Evolutionary conservation across 2,888 invertebrate genomes (phyloP).

Genomic region (Drosophila diplacantha): DNA sequence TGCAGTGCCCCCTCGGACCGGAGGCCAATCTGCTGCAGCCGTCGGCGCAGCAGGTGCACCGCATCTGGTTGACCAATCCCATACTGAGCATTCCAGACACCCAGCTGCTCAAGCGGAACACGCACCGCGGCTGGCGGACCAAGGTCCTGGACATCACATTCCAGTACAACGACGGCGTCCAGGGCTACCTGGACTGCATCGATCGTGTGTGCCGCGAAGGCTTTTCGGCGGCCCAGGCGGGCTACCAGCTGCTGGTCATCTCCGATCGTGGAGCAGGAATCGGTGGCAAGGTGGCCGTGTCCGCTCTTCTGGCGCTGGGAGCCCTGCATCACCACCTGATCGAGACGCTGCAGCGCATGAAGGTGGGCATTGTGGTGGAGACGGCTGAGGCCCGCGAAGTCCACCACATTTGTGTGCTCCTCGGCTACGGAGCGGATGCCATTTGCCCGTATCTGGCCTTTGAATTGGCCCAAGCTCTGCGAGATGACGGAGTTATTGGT

Average conservation of each 20-base stretch:
- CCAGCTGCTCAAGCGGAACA: constrained; percentile 89
- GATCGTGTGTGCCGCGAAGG: constrained; percentile 89
- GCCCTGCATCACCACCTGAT: constrained; percentile 97
- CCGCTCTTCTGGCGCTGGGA: constrained; percentile 91
- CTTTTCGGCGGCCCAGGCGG: constrained; percentile 85
- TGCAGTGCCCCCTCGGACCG: constrained; percentile 98
- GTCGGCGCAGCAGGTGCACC: constrained; percentile 89
- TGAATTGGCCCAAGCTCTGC: constrained; percentile 91
- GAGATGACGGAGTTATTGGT: constrained; percentile 91
- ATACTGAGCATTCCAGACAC: constrained; percentile 94
- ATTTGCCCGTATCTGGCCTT: constrained; percentile 98
- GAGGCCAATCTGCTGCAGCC: constrained; percentile 96
- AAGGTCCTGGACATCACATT: constrained; percentile 94
- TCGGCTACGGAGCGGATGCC: constrained; percentile 98
- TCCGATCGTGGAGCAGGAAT: constrained; percentile 86
- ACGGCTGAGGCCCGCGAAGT: constrained; percentile 97
- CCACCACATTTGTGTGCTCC: constrained; percentile 95
- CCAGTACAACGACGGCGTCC: constrained; percentile 84
- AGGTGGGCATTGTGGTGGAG: constrained; percentile 95
- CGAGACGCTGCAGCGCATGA: constrained; percentile 96
- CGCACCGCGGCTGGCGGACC: constrained; percentile 91
- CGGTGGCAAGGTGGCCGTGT: constrained; percentile 84
- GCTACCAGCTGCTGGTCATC: constrained; percentile 91
- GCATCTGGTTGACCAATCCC: constrained; percentile 95
- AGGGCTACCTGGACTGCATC: constrained; percentile 88